Base-by-base conservation (phyloP, 1,140 invertebrate species). In the Calephelis virginiensis region DNA sequence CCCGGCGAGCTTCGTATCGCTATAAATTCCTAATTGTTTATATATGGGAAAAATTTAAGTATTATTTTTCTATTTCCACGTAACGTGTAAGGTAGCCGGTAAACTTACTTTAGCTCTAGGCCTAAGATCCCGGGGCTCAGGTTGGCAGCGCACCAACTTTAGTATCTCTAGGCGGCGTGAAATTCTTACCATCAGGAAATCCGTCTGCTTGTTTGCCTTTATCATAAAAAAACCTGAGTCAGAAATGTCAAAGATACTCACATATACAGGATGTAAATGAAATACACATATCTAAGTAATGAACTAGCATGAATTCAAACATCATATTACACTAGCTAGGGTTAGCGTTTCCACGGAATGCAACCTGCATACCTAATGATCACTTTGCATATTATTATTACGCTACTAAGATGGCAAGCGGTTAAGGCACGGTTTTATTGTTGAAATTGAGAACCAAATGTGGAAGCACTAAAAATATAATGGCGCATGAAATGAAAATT, bases 301-400 rank as follows among this genome's bases (percentile, higher is more conserved):
- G 66, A 64, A 61, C 67, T 59, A 61, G 64, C 59, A 67, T 65
- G 70, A 68, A 72, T 72, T 72, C 65, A 72, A 69, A 72, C 64
- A 72, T 49, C 65, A 63, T 59, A 48, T 61, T 64, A 65, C 53
- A 53, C 50, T 38, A 65, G 63, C 64, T 72, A 62, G 71, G 71
- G 69, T 72, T 69, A 69, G 62, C 71, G 68, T 70, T 68, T 67
- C 71, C 68, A 70, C 65, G 67, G 68, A 73, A 73, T 81, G 74
- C 81, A 79, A 67, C 70, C 70, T 70, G 81, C 78, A 83, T 83
- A 79, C 73, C 69, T 80, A 81, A 83, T 80, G 74, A 77, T 69
- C 76, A 76, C 73, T 81, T 81, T 81, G 79, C 81, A 81, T 81
- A 78, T 74, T 71, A 80, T 81, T 81, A 83, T 80, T 74, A 73